phyloP scores from a whole-genome alignment of 2,113 vertebrate genomes.

The Tachysurus vachellii region DNA sequence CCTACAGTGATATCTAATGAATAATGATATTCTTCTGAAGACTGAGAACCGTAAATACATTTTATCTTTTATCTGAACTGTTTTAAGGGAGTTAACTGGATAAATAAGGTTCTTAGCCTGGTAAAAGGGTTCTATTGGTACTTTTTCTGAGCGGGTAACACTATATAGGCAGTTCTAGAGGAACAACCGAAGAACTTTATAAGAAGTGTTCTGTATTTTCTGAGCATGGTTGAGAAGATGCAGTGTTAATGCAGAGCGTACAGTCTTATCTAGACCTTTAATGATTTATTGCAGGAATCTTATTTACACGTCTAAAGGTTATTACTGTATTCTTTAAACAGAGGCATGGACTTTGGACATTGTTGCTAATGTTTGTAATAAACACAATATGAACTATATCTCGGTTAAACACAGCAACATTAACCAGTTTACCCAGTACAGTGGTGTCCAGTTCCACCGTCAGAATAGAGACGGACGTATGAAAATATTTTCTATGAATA shows the following conservation, averaged over 20 bases:
- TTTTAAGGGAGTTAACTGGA: background rate
- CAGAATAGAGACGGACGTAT: too few relatives aligned
- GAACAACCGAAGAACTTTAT: background rate
- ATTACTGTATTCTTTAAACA: background rate
- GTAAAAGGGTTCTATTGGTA: background rate
- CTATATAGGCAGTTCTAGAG: background rate
- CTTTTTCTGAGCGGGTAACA: background rate
- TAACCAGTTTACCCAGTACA: too few relatives aligned
- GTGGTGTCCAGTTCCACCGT: too few relatives aligned
- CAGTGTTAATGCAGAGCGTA: background rate
- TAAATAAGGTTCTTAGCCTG: background rate
- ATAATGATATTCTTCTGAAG: background rate
- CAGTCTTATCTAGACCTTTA: background rate
- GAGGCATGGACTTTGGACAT: background rate
- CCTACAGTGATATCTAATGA: background rate
- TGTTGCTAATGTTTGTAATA: background rate
- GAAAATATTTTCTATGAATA: too few relatives aligned
- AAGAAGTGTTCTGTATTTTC: background rate
- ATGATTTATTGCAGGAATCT: background rate
- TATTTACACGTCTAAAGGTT: background rate
- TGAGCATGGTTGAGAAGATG: background rate
- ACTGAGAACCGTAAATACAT: background rate
- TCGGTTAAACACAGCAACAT: background rate
- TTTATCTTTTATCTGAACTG: background rate
- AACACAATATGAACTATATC: background rate